Conservation (phyloP, 2,797 vertebrate species). For the Melanogrammus aeglefinus region DNA sequence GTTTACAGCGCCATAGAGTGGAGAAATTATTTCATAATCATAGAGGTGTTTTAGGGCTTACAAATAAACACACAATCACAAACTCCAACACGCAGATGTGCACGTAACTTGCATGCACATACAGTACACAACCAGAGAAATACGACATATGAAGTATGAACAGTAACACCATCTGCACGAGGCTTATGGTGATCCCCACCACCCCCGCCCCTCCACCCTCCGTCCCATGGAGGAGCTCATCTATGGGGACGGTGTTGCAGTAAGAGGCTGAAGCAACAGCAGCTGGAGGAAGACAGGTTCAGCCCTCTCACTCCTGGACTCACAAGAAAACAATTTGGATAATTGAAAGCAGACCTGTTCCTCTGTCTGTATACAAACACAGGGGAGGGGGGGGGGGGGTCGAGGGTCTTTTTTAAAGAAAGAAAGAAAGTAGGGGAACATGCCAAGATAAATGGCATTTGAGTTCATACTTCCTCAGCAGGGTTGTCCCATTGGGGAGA, state of each 20-base stretch:
- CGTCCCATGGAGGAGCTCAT: not conserved
- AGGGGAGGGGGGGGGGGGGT: not conserved
- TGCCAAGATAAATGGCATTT: not conserved
- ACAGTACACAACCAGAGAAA: not conserved
- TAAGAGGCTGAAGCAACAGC: not conserved
- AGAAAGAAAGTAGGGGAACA: constrained; percentile 9
- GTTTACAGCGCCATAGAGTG: not conserved
- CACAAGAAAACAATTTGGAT: not conserved
- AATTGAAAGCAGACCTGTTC: not conserved
- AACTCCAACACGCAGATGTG: constrained; percentile 12
- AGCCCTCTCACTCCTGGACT: not conserved
- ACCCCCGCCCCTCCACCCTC: not conserved
- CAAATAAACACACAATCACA: constrained; percentile 5
- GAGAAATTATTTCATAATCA: constrained; percentile 10
- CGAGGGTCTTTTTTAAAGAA: too few relatives aligned
- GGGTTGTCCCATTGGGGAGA: not conserved
- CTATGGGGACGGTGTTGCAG: not conserved
- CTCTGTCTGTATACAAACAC: not conserved
- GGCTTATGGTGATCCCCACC: not conserved
- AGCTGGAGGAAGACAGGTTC: not conserved
- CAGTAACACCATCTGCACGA: not conserved
- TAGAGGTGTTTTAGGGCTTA: constrained; percentile 30
- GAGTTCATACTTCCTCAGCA: not conserved
- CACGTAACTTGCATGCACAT: not conserved
- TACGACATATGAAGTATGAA: not conserved